Conservation (phyloP, 2,888 invertebrate genomes). For the Xylota sylvarum region DNA sequence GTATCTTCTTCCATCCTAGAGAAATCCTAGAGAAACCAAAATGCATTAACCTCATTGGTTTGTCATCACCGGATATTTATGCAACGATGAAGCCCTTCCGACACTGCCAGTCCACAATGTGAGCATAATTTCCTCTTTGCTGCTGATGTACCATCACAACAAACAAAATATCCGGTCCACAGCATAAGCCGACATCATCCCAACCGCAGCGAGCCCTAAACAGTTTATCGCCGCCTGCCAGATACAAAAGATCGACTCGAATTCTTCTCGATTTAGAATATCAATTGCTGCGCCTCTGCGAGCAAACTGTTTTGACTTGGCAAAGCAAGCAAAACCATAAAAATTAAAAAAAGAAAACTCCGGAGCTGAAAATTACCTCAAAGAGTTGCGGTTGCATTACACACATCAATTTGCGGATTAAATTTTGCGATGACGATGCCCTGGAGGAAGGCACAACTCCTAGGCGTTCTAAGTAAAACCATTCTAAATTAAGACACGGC, state of each 20-base stretch:
- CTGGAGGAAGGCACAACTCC: slow-evolving; percentile 29
- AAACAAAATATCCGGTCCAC: slow-evolving; percentile 33
- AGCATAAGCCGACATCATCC: slow-evolving; percentile 23
- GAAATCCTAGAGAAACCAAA: neutral
- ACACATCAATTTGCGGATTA: slow-evolving; percentile 49
- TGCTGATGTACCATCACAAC: slow-evolving; percentile 35
- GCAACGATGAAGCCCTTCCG: slow-evolving; percentile 12
- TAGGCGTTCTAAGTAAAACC: slow-evolving; percentile 28
- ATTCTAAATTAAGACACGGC: slow-evolving; percentile 47
- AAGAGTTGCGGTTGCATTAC: slow-evolving; percentile 42
- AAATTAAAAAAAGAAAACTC: slow-evolving; percentile 9
- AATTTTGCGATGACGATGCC: slow-evolving; percentile 11
- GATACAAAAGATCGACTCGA: slow-evolving; percentile 30
- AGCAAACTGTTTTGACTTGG: slow-evolving; percentile 34
- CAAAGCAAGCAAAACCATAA: slow-evolving; percentile 3
- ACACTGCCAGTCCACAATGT: slow-evolving; percentile 26
- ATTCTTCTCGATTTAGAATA: slow-evolving; percentile 55
- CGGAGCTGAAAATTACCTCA: slow-evolving; percentile 19
- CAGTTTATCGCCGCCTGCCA: slow-evolving; percentile 51
- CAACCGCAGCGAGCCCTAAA: slow-evolving; percentile 50
- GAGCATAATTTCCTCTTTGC: slow-evolving; percentile 33
- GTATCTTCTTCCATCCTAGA: too few relatives aligned
- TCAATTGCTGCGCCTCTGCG: slow-evolving; percentile 8
- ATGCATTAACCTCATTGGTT: neutral
- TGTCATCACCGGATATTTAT: slow-evolving; percentile 29